Conservation (phyloP, 2,888 invertebrate species). For the Chloromyia formosa region DNA sequence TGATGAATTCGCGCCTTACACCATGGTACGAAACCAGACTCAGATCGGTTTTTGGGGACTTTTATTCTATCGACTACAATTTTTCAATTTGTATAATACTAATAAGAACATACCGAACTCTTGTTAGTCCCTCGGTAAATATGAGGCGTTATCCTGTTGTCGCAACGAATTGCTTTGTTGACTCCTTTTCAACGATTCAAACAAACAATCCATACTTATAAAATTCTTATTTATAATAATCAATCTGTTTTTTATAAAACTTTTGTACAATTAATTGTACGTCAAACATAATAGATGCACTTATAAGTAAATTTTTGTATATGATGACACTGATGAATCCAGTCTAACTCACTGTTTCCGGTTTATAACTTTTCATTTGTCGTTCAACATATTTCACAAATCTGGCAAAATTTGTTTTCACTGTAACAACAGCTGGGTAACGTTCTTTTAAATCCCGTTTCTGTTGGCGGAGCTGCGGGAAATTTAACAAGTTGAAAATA, state of each 20-base stretch:
- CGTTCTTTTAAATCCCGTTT: conserved; percentile 73
- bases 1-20: too few species aligned
- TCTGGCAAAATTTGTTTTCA: conserved; percentile 73
- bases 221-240: too few species aligned
- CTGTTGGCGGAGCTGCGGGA: conserved; percentile 71
- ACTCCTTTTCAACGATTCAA: too few species aligned
- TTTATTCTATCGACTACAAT: too few species aligned
- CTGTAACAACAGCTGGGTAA: conserved; percentile 75
- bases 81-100: too few species aligned
- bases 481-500: conserved; percentile 19
- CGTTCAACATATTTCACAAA: conserved; percentile 72
- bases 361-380: conserved; percentile 51
- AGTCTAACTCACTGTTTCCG: conserved; percentile 27
- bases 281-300: conserved; percentile 11
- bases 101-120: too few species aligned
- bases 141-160: too few species aligned
- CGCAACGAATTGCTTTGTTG: too few species aligned
- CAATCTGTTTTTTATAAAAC: conserved; percentile 12
- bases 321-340: background rate
- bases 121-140: too few species aligned
- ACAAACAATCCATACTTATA: too few species aligned
- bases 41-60: too few species aligned
- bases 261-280: conserved; percentile 12
- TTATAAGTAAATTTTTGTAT: background rate
- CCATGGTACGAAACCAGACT: too few species aligned